phyloP scores from a whole-genome alignment of 1,140 invertebrate species.

The Apocrypta bakeri region DNA sequence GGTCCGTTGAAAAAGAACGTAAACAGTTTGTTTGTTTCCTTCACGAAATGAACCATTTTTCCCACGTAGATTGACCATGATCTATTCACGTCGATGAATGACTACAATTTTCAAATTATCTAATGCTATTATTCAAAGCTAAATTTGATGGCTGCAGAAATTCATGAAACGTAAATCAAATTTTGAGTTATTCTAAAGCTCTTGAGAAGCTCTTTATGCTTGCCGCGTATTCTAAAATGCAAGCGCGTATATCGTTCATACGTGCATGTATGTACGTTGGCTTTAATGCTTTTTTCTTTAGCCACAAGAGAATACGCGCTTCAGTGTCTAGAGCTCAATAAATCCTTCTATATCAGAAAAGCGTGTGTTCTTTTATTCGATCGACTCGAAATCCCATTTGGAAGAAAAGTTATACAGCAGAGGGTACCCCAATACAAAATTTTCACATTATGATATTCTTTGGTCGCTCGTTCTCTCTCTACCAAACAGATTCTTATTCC shows the following conservation, averaged over 20 bases:
- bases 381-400: background rate
- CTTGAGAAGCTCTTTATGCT: background rate
- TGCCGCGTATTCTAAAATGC: background rate
- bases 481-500: background rate
- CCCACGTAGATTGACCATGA: too few species aligned
- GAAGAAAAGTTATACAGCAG: background rate
- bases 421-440: background rate
- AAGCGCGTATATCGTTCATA: background rate
- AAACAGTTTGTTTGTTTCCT: background rate
- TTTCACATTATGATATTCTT: too few species aligned
- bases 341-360: background rate
- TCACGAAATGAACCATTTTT: too few species aligned
- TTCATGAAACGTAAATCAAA: background rate
- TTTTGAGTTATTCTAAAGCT: background rate
- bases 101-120: too few species aligned
- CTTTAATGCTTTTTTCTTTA: background rate
- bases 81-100: too few species aligned
- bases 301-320: background rate
- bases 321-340: background rate
- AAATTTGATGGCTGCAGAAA: background rate
- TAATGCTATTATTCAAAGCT: background rate
- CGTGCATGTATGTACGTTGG: background rate
- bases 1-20: background rate
- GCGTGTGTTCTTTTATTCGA: slow-evolving; percentile 1
- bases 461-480: too few species aligned